Evolutionary conservation across 2,888 invertebrate species (phyloP), one percentile per base, ranked within the genome.

Genomic region (Chromoteleia sp.): DNA sequence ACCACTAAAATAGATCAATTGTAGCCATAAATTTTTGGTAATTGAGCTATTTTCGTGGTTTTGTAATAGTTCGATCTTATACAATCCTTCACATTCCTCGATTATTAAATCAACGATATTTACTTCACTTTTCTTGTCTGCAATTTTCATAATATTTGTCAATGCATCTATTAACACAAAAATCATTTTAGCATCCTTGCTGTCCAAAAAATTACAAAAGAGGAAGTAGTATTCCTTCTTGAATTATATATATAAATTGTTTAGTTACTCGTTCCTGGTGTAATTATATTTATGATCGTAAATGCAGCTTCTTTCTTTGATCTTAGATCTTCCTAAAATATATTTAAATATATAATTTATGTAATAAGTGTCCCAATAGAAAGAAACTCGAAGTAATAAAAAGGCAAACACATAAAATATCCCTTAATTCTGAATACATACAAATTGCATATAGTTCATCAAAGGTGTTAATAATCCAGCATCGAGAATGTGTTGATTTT

Each of bases 301-400:
- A 98, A 99, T 0, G 97, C 96, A 0, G 98, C 97, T 92, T 99
- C 98, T 87, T 96, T 97, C 89, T 97, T 96, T 15, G 95, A 95
- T 89, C 96, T 96, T 87, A 95, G 95, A 87, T 97, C 97, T 2
- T 96, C 94, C 94, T 95, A 63, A 29, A 73, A 45, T n/a, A n/a
- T n/a, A n/a, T n/a, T n/a, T n/a, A n/a, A n/a, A n/a, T n/a, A n/a
- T n/a, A n/a, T n/a, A n/a, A n/a, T n/a, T n/a, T n/a, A n/a, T n/a
- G n/a, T n/a, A n/a, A n/a, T n/a, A n/a, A n/a, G n/a, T n/a, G n/a
- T n/a, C n/a, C n/a, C n/a, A n/a, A n/a, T n/a, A n/a, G n/a, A n/a
- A n/a, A n/a, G n/a, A n/a, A n/a, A n/a, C n/a, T n/a, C n/a, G n/a
- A n/a, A n/a, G n/a, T n/a, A n/a, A n/a, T n/a, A n/a, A n/a, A n/a